phyloP scores from a whole-genome alignment of 53 echinoderm and acorn worm genomes.

The Crossaster papposus region DNA sequence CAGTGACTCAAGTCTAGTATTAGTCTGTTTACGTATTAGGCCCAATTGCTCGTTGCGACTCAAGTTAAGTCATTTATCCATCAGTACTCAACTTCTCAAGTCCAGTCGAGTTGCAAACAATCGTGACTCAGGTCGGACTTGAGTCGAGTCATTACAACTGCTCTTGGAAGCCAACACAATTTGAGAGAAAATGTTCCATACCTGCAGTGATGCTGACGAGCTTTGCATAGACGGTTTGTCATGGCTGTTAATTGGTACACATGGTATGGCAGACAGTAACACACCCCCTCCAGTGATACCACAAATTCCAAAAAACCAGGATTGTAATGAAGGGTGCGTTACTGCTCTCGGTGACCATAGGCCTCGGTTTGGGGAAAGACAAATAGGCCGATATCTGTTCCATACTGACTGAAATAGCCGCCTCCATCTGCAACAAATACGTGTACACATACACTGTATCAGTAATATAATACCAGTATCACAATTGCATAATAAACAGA shows the following conservation, averaged over 20 bases:
- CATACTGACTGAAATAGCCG: neutral
- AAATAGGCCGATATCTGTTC: neutral
- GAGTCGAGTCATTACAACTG: too few species aligned
- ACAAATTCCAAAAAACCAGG: neutral
- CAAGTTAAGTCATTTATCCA: too few species aligned
- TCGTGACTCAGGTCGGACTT: too few species aligned
- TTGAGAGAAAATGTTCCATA: neutral
- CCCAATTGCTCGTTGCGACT: too few species aligned
- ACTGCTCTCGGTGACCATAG: neutral
- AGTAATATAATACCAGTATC: too few species aligned
- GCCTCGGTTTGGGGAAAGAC: neutral
- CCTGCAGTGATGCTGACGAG: conserved; percentile 3
- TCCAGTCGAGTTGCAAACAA: too few species aligned
- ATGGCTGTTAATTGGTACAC: neutral
- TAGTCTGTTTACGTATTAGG: too few species aligned
- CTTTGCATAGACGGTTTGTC: neutral
- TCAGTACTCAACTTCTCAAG: too few species aligned
- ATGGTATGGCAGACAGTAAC: conserved; percentile 10
- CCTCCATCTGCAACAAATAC: neutral
- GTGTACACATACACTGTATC: neutral
- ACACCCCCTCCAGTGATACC: neutral
- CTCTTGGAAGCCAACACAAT: neutral
- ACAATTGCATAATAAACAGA: too few species aligned
- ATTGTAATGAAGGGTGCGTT: neutral
- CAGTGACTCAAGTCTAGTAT: too few species aligned